A percentile compares a stretch with the other conserved stretches of the same genome.
Conservation (phyloP, 2,888 invertebrate species). For the Tuta absoluta region DNA sequence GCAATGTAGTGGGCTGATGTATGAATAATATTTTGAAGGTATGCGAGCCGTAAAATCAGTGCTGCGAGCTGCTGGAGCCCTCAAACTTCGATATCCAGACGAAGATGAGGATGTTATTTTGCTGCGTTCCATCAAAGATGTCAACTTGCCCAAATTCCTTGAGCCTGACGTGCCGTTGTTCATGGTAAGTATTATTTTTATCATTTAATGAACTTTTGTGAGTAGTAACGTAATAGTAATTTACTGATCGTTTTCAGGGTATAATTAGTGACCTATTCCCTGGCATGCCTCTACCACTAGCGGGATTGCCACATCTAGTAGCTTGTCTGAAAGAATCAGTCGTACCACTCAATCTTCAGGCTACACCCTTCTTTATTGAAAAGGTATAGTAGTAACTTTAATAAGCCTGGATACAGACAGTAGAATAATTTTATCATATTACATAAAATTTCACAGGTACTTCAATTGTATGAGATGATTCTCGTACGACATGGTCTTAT, state of each 20-base stretch:
- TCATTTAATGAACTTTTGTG: neutral
- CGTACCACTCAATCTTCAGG: slow-evolving; percentile 88
- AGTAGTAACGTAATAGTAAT: too few relatives aligned
- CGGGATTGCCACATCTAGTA: slow-evolving; percentile 86
- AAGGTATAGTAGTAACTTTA: slow-evolving; percentile 65
- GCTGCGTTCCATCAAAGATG: slow-evolving; percentile 94
- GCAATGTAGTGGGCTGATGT: too few relatives aligned
- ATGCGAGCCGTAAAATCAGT: slow-evolving; percentile 98
- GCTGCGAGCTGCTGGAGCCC: slow-evolving; percentile 93
- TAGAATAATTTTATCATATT: neutral
- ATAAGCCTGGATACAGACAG: neutral
- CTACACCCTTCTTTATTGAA: slow-evolving; percentile 91
- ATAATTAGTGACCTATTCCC: slow-evolving; percentile 97
- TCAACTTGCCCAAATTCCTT: slow-evolving; percentile 96
- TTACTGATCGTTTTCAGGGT: slow-evolving; percentile 82
- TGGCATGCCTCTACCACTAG: slow-evolving; percentile 87
- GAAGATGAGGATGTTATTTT: slow-evolving; percentile 93
- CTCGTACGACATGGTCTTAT: slow-evolving; percentile 96
- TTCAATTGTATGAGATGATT: slow-evolving; percentile 96
- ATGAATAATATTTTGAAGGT: slow-evolving; percentile 66
- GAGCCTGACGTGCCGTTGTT: slow-evolving; percentile 94
- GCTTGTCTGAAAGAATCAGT: slow-evolving; percentile 82
- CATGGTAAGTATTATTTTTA: slow-evolving; percentile 71
- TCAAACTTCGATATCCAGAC: slow-evolving; percentile 93
- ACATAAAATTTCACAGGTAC: slow-evolving; percentile 50